Percentiles rank a stretch among this genome's conserved stretches.
Conservation (phyloP, 2,888 invertebrate genomes). For the Ectemnius lituratus region DNA sequence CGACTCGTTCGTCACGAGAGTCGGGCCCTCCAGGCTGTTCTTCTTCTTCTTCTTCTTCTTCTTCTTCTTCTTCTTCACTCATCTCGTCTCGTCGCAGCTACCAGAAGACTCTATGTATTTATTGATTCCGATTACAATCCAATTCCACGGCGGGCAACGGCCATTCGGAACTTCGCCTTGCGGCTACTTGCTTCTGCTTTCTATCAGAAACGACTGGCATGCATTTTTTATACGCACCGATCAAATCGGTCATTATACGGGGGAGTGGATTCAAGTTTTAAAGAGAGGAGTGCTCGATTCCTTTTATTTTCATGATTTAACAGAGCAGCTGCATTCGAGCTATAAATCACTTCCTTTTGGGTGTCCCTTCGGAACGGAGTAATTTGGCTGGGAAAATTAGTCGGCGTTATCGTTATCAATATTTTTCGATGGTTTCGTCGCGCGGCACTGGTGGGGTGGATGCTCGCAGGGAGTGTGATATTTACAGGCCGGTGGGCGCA, state of each 20-base stretch:
- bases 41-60: conserved; percentile 22
- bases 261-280: too few relatives aligned
- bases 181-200: conserved; percentile 22
- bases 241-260: neutral
- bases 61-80: conserved; percentile 32
- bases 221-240: neutral
- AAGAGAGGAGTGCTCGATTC: too few relatives aligned
- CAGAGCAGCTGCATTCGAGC: conserved; percentile 20
- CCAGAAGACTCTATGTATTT: conserved; percentile 67
- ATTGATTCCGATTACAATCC: conserved; percentile 73
- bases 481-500: conserved; percentile 64
- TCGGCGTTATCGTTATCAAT: conserved; percentile 63
- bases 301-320: neutral
- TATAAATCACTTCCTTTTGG: conserved; percentile 53
- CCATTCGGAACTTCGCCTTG: conserved; percentile 10
- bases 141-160: conserved; percentile 40
- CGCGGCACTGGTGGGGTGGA: conserved; percentile 36
- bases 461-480: conserved; percentile 56
- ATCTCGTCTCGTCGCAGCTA: conserved; percentile 34
- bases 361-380: conserved; percentile 54
- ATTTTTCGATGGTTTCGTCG: conserved; percentile 61
- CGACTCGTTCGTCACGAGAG: conserved; percentile 72
- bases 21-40: conserved; percentile 59
- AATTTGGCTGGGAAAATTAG: conserved; percentile 61
- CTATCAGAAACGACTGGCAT: conserved; percentile 10